These are phyloP conservation scores for Charadrius vociferus DNA, from an alignment of 2,113 vertebrate genomes.

Conservation along the genomic window DNA sequence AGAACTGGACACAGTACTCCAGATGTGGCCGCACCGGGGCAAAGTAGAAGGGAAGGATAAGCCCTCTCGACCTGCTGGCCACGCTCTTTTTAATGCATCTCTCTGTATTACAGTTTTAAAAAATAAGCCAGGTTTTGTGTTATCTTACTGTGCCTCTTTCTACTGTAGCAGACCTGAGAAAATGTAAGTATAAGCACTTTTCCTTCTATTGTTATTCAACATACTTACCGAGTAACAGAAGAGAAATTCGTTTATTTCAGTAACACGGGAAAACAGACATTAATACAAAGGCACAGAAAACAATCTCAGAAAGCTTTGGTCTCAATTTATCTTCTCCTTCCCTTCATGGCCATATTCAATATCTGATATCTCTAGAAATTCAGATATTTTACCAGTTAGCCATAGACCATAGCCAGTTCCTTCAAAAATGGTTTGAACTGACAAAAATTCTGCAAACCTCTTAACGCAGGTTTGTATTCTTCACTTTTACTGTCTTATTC, in stretches of 20 bases:
- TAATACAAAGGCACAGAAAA: not conserved
- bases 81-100: not conserved
- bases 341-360: not conserved
- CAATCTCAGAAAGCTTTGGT: not conserved
- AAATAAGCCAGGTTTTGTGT: not conserved
- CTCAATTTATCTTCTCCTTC: not conserved
- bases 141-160: not conserved
- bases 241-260: not conserved
- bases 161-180: not conserved
- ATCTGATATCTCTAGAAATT: not conserved
- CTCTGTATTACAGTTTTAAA: not conserved
- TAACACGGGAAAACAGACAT: not conserved
- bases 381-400: not conserved
- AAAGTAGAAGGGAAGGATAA: too few relatives aligned
- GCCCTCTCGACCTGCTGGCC: too few relatives aligned
- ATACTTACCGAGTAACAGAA: not conserved
- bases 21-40: too few relatives aligned
- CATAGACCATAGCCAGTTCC: not conserved
- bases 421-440: not conserved
- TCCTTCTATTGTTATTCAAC: not conserved
- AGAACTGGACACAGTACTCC: too few relatives aligned
- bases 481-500: not conserved
- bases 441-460: not conserved
- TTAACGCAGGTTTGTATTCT: not conserved
- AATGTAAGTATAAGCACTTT: not conserved